Conservation (phyloP, 2,113 vertebrate genomes). For the Bubo bubo region DNA sequence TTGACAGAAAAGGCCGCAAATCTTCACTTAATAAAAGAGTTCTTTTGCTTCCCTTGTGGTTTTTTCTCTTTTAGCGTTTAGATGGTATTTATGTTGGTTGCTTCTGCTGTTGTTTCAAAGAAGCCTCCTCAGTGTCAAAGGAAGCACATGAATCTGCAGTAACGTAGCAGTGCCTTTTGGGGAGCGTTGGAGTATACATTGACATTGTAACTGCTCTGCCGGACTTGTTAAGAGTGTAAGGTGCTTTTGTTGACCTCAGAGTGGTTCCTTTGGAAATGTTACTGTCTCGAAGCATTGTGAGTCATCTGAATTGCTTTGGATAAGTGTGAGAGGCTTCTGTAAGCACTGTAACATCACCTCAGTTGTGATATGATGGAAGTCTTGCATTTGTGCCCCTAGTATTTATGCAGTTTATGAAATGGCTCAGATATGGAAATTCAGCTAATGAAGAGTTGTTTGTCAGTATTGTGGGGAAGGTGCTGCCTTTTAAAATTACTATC, state of each 20-base stretch:
- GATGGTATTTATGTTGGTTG: background rate
- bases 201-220: slow-evolving; percentile 30
- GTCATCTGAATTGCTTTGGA: slow-evolving; percentile 29
- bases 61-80: background rate
- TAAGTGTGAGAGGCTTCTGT: slow-evolving; percentile 16
- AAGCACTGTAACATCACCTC: background rate
- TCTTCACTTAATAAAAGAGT: background rate
- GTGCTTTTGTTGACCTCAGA: slow-evolving; percentile 40
- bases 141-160: background rate
- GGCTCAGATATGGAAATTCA: background rate
- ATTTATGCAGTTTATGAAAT: background rate
- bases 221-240: slow-evolving; percentile 13
- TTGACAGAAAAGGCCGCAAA: background rate
- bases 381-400: background rate
- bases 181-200: background rate
- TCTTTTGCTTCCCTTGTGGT: background rate
- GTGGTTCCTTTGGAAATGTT: slow-evolving; percentile 59
- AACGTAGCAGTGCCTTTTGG: slow-evolving; percentile 12
- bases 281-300: slow-evolving; percentile 36
- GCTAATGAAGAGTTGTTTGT: background rate
- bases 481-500: background rate
- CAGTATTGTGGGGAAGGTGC: background rate
- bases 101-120: background rate
- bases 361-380: background rate
- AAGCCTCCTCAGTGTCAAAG: background rate